Evolutionary conservation across 1,140 invertebrate genomes (phyloP), one percentile per base, ranked within the genome.

Genomic region (Mamestra configurata): DNA sequence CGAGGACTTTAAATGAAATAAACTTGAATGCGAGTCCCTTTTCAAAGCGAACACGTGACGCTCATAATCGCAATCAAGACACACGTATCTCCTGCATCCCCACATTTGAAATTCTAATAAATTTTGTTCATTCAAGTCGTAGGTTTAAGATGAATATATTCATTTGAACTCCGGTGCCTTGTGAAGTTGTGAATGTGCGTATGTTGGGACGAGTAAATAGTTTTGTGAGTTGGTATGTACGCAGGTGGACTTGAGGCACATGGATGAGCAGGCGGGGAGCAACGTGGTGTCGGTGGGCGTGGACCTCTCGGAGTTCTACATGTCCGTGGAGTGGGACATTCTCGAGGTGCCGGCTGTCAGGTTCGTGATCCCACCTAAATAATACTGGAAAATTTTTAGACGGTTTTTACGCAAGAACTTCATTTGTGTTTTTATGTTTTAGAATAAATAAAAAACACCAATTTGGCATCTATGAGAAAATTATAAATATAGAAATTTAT

Each of bases 241-340:
- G 68, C 95, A 98, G 98, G 98, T 98, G 86, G 98, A 99, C 94
- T 95, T 98, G 81, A 96, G 98, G 85, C 98, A 98, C 92, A 97
- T 98, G 90, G 98, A 98, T 87, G 98, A 98, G 94, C 96, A 97
- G 64, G 96, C 97, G 79, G 97, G 97, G 84, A 97, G 97, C 81
- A 97, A 97, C 88, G 96, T 98, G 75, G 98, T 98, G 20, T 97
- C 98, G 61, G 97, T 98, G 84, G 98, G 98, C 71, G 98, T 99
- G 49, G 98, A 99, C 96, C 96, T 99, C 84, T 98, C 97, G 57
- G 98, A 99, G 94, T 99, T 99, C 96, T 99, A 99, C 94, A 98
- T 98, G 89, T 99, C 98, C 77, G 99, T 99, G 20, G 99, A 99
- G 95, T 99, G 99, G 99, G 99, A 99, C 95, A 98, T 99, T 88